Conservation (phyloP, 1,140 invertebrate species). For the Cryptotermes secundus region DNA sequence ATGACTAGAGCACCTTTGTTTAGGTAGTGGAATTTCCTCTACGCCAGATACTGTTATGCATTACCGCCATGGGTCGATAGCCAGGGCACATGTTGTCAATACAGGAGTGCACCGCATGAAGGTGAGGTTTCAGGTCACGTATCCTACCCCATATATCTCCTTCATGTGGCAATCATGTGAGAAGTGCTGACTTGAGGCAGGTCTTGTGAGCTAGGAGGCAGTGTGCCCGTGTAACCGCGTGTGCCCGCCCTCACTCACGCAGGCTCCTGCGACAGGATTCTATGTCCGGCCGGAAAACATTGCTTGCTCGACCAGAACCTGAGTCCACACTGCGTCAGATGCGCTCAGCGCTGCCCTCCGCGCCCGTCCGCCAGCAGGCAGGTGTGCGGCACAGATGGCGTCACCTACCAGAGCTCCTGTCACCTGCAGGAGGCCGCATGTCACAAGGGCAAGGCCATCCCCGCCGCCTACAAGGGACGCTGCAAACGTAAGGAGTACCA, state of each 20-base stretch:
- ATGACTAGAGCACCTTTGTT: too few species aligned
- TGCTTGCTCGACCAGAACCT: conserved; percentile 85
- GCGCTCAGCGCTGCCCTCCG: conserved; percentile 63
- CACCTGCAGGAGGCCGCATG: conserved; percentile 82
- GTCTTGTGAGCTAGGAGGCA: background rate
- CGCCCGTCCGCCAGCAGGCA: conserved; percentile 51
- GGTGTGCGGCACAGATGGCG: conserved; percentile 83
- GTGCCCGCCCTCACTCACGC: conserved; percentile 40
- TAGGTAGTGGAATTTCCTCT: too few species aligned
- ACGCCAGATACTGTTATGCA: too few species aligned
- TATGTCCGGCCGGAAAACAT: conserved; percentile 75
- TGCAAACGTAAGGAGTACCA: conserved; percentile 65
- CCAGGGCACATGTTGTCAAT: too few species aligned
- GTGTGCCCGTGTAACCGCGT: conserved; percentile 18
- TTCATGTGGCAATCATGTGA: too few species aligned
- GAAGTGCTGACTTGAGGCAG: background rate
- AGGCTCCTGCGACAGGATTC: conserved; percentile 76
- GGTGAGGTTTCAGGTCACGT: too few species aligned
- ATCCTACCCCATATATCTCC: too few species aligned
- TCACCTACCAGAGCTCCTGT: conserved; percentile 84
- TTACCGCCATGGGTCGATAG: too few species aligned
- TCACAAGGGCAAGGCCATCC: conserved; percentile 74
- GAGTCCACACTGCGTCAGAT: conserved; percentile 79
- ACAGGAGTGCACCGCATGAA: too few species aligned
- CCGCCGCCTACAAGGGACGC: conserved; percentile 80